Conservation (phyloP, 2,113 vertebrate genomes). For the Etheostoma spectabile region DNA sequence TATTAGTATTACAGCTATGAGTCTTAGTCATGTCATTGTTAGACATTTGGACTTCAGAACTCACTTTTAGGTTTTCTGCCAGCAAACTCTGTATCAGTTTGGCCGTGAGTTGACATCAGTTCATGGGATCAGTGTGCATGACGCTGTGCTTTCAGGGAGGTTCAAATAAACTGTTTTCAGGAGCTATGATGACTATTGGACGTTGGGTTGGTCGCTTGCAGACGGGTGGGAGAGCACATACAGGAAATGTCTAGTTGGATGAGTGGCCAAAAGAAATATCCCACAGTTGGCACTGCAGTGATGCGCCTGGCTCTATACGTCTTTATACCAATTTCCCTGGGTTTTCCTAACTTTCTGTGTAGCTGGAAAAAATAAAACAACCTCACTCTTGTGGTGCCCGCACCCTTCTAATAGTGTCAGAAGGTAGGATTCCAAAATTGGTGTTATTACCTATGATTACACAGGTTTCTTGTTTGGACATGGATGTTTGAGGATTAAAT, state of each 20-base stretch:
- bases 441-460: constrained; percentile 29
- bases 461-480: constrained; percentile 6
- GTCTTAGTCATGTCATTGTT: background rate
- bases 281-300: constrained; percentile 48
- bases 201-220: constrained; percentile 28
- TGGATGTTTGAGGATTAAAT: constrained; percentile 1
- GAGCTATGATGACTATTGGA: constrained; percentile 15
- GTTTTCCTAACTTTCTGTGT: constrained; percentile 29
- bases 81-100: background rate
- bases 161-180: constrained; percentile 11
- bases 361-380: constrained; percentile 13
- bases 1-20: background rate
- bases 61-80: background rate
- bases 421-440: background rate
- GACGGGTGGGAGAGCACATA: constrained; percentile 44
- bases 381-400: constrained; percentile 8
- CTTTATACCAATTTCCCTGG: constrained; percentile 30
- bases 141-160: constrained; percentile 15
- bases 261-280: constrained; percentile 64
- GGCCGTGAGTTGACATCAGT: constrained; percentile 10
- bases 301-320: constrained; percentile 31
- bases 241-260: constrained; percentile 69
- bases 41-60: background rate
- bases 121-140: background rate
- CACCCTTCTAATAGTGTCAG: constrained; percentile 3